Evolutionary conservation across 2,888 invertebrate species (phyloP).

Genomic region (Sminthurides aquaticus): DNA sequence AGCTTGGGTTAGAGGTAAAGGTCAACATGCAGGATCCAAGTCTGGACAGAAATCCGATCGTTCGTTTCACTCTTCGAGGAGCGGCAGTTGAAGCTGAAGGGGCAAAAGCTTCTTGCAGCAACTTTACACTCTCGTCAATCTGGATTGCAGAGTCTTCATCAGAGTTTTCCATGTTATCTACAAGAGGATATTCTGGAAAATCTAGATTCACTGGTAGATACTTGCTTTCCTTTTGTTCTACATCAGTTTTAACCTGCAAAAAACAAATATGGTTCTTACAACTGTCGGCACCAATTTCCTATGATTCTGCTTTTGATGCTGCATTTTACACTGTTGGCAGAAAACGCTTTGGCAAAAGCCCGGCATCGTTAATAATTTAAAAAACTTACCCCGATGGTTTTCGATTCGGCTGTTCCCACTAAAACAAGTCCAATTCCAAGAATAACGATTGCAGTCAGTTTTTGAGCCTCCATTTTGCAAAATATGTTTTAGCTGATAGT

Average conservation of each 20-base stretch:
- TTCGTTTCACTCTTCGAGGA: slow-evolving; percentile 27
- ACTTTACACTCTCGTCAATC: background rate
- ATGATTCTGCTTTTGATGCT: background rate
- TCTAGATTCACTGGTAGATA: background rate
- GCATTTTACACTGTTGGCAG: background rate
- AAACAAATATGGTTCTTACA: no score
- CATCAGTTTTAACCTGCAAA: background rate
- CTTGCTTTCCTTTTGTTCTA: background rate
- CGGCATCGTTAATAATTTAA: no score
- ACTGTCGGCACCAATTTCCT: no score
- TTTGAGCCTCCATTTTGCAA: no score
- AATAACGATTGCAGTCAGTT: no score
- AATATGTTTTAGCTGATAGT: background rate
- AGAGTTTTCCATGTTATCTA: background rate
- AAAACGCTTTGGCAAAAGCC: background rate
- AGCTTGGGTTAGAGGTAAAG: slow-evolving; percentile 32
- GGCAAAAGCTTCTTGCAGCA: background rate
- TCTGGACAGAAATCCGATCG: slow-evolving; percentile 25
- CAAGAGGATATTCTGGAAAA: background rate
- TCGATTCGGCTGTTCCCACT: no score
- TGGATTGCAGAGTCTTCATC: background rate
- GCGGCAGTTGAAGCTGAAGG: background rate
- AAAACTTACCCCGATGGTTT: no score
- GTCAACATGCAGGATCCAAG: slow-evolving; percentile 34
- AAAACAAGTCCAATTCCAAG: no score